A percentile compares a stretch with the other conserved stretches of the same genome.
Conservation (phyloP, 2,888 invertebrate species). For the Perizoma flavofasciatum region DNA sequence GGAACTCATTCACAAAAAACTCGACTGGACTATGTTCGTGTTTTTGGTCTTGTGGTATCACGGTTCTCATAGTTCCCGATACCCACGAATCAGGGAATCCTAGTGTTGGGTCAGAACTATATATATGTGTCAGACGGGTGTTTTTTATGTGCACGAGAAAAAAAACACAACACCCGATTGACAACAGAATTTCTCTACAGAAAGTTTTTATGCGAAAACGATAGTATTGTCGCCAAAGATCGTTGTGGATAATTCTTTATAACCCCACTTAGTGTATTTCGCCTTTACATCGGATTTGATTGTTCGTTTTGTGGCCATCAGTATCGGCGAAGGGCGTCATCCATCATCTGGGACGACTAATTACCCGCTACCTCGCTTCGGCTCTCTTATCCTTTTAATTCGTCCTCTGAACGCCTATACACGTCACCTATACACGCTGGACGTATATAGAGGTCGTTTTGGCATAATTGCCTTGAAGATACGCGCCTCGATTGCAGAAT, state of each 20-base stretch:
- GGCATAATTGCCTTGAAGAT: constrained; percentile 71
- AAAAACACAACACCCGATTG: too few relatives aligned
- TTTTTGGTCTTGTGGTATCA: too few relatives aligned
- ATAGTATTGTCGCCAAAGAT: too few relatives aligned
- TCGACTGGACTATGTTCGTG: too few relatives aligned
- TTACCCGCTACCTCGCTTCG: constrained; percentile 81
- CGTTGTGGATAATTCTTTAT: neutral
- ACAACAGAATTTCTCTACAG: too few relatives aligned
- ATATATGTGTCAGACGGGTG: too few relatives aligned
- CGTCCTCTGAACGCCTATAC: constrained; percentile 71
- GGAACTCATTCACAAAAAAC: too few relatives aligned
- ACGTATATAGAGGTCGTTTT: constrained; percentile 62
- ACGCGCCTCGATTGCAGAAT: constrained; percentile 65
- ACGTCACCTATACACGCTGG: constrained; percentile 32
- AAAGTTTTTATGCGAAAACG: too few relatives aligned
- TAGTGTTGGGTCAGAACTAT: too few relatives aligned
- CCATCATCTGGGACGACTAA: constrained; percentile 80
- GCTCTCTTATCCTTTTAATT: constrained; percentile 78
- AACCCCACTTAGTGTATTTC: constrained; percentile 13
- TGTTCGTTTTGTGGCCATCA: constrained; percentile 78
- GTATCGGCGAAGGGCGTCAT: constrained; percentile 71
- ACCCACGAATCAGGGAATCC: too few relatives aligned
- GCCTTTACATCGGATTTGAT: constrained; percentile 41
- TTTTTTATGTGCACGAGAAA: too few relatives aligned
- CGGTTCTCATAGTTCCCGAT: too few relatives aligned